Evolutionary conservation across 2,113 vertebrate species (phyloP).

Genomic region (Bucco capensis): DNA sequence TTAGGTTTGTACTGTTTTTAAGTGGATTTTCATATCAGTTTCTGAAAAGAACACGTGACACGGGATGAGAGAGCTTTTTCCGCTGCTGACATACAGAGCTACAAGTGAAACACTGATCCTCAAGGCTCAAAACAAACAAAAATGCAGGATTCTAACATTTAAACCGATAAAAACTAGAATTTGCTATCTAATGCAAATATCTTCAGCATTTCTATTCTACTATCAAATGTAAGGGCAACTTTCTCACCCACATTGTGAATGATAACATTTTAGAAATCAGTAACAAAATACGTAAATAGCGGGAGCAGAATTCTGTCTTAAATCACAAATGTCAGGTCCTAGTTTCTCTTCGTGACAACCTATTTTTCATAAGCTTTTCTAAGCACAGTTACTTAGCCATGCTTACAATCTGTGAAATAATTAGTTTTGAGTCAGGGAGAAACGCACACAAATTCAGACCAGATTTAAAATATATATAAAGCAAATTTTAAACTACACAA

Average conservation of each 20-base stretch:
- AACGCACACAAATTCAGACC: not conserved
- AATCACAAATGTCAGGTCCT: not conserved
- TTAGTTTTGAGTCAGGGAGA: not conserved
- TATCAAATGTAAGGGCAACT: not conserved
- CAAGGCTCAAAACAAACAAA: not conserved
- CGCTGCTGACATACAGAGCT: not conserved
- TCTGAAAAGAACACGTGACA: not conserved
- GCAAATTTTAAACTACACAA: not conserved
- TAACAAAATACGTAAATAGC: not conserved
- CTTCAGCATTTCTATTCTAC: not conserved
- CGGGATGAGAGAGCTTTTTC: not conserved
- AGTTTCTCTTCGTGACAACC: not conserved
- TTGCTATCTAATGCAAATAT: not conserved
- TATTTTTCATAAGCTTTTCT: not conserved
- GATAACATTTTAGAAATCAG: not conserved
- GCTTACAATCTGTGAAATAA: not conserved
- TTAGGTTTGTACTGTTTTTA: not conserved
- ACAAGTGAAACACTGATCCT: not conserved
- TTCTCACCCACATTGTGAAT: not conserved
- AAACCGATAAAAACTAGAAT: not conserved
- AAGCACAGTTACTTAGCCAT: not conserved
- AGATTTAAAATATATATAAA: not conserved
- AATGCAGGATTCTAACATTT: not conserved
- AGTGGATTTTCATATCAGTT: not conserved
- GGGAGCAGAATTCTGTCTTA: not conserved